Evolutionary conservation across 1,140 invertebrate genomes (phyloP), one percentile per base, ranked within the genome.

Genomic region (Drosophila tani): DNA sequence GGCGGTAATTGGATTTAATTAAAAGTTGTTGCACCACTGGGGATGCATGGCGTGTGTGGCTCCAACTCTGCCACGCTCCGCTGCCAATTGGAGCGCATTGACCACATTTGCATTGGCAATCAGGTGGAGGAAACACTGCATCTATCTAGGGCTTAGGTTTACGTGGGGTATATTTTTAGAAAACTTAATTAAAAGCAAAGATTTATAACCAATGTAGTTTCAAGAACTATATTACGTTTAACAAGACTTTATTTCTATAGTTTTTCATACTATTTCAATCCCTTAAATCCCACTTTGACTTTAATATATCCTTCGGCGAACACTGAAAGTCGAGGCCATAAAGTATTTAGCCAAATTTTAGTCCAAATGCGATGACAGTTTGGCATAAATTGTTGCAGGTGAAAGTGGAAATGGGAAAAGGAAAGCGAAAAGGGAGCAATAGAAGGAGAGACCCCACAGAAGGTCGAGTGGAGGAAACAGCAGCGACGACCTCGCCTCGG

Each of bases 11-110:
- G 68, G 63, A 73, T 88, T 90, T 81, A 90, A 90, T 88, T 88
- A 88, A 88, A 90, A 84, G 32, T 84, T 88, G 81, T 88, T 88
- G 84, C 84, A 84, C 84, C 78, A 90, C 74, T 88, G 84, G 85
- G 84, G 85, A 78, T 58, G 68, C 76, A 64, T 87, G 77, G 85
- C 84, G 84, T 87, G 84, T 43, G 53, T 40, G 47, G 81, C 84
- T 63, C 38, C 59, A 57, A 81, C 81, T 81, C 66, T 40, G 84
- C 67, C 70, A 70, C 77, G 85, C 77, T 87, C 53, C 59, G 84
- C 45, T 90, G 69, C 46, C 64, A 70, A 71, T 83, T 71, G 82
- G 71, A 80, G 83, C 83, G 83, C 80, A 82, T 66, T 84, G 81
- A 80, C 83, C 84, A 87, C 84, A 88, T 87, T 84, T 79, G 75